Conservation (phyloP, 2,113 vertebrate species). For the Equus quagga region DNA sequence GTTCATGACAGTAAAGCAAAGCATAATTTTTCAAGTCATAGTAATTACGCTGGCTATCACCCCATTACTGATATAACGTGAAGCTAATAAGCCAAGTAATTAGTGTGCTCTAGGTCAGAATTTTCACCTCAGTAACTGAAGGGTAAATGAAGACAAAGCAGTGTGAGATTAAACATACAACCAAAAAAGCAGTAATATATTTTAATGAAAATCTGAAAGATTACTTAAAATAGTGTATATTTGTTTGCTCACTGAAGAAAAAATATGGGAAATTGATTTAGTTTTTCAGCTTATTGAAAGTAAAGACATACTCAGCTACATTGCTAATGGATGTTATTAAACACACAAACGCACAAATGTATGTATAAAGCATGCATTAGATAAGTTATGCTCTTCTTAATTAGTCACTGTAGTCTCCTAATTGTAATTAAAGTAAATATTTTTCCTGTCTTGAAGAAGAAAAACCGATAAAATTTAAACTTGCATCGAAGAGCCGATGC, state of each 20-base stretch:
- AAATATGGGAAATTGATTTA: background rate
- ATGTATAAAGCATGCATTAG: background rate
- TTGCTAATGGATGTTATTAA: background rate
- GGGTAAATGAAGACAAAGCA: constrained; percentile 83
- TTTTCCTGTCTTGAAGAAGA: background rate
- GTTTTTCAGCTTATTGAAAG: background rate
- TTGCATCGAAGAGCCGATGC: background rate
- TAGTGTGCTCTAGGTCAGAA: constrained; percentile 87
- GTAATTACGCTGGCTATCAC: constrained; percentile 85
- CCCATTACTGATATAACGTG: constrained; percentile 87
- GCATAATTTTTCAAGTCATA: constrained; percentile 86
- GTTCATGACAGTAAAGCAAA: constrained; percentile 83
- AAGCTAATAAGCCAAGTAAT: constrained; percentile 90
- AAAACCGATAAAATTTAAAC: background rate
- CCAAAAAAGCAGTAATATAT: constrained; percentile 41
- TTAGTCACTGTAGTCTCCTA: background rate
- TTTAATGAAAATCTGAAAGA: constrained; percentile 54
- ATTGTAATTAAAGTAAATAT: background rate
- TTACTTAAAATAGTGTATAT: constrained; percentile 46
- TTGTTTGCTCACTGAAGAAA: constrained; percentile 35
- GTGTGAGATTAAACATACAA: constrained; percentile 81
- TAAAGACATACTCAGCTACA: background rate
- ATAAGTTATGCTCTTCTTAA: background rate
- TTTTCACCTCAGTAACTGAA: constrained; percentile 87
- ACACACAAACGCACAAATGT: background rate